Evolutionary conservation across 1,140 invertebrate genomes (phyloP).

Genomic region (Drosophila gunungcola): DNA sequence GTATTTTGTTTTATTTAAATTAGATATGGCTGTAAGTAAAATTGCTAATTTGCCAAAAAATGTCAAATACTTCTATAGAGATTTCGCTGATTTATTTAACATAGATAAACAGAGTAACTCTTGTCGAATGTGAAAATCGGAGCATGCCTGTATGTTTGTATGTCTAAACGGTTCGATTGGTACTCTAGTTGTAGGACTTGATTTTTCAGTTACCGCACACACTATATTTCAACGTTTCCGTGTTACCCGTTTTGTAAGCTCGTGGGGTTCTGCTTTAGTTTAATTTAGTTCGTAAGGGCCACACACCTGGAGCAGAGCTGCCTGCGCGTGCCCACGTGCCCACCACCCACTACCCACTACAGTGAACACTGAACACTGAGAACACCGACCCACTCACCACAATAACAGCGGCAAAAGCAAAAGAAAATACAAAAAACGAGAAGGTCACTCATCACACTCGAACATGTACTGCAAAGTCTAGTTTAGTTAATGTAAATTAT

Average conservation of each 20-base stretch:
- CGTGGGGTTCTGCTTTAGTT: slow-evolving; percentile 64
- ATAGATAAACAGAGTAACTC: not conserved
- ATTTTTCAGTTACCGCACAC: slow-evolving; percentile 28
- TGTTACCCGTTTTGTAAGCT: slow-evolving; percentile 42
- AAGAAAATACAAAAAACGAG: not conserved
- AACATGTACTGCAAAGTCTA: slow-evolving; percentile 50
- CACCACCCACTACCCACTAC: slow-evolving; percentile 29
- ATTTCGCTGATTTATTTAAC: not conserved
- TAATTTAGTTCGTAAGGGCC: slow-evolving; percentile 74
- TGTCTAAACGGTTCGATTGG: slow-evolving; percentile 40
- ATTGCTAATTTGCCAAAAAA: not conserved
- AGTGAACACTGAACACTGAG: slow-evolving; percentile 18
- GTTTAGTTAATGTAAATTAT: slow-evolving; percentile 83
- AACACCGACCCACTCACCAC: slow-evolving; percentile 17
- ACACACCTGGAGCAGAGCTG: slow-evolving; percentile 61
- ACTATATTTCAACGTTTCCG: slow-evolving; percentile 32
- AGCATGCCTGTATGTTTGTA: slow-evolving; percentile 24
- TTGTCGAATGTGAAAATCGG: slow-evolving; percentile 2
- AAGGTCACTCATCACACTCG: slow-evolving; percentile 34
- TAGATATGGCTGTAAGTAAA: not conserved
- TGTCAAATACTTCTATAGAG: not conserved
- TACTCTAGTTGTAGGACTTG: slow-evolving; percentile 46
- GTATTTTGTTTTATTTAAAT: not conserved
- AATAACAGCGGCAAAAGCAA: slow-evolving; percentile 7
- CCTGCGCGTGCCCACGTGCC: slow-evolving; percentile 37